phyloP scores from a whole-genome alignment of 2,797 vertebrate genomes.

The Galago senegalensis region DNA sequence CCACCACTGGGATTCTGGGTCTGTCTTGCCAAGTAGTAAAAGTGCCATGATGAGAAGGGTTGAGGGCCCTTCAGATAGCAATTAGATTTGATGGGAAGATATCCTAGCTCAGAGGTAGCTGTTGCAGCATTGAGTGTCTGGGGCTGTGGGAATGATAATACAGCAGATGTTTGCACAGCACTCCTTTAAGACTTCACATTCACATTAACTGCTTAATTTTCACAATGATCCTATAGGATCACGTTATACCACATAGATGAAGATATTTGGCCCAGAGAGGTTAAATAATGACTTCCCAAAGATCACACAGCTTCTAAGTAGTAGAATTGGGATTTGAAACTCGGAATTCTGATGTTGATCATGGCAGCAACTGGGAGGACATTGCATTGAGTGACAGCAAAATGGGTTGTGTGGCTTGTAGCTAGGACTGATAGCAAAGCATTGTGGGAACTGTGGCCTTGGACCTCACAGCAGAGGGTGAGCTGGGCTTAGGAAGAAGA shows the following conservation, averaged over 20 bases:
- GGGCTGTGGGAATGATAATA: too few relatives aligned
- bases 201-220: not conserved
- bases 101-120: not conserved
- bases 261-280: not conserved
- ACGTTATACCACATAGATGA: too few relatives aligned
- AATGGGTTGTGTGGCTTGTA: not conserved
- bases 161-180: too few relatives aligned
- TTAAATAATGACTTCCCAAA: not conserved
- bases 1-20: not conserved
- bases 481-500: not conserved
- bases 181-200: not conserved
- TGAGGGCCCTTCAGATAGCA: not conserved
- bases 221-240: not conserved
- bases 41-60: not conserved
- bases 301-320: not conserved
- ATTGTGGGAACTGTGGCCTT: not conserved
- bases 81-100: not conserved
- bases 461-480: not conserved
- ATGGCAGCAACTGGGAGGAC: not conserved
- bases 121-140: not conserved
- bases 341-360: not conserved
- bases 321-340: not conserved
- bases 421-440: not conserved
- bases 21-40: not conserved
- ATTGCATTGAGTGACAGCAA: not conserved